Evolutionary conservation across 1,140 invertebrate genomes (phyloP).

Genomic region (Drosophila teissieri): DNA sequence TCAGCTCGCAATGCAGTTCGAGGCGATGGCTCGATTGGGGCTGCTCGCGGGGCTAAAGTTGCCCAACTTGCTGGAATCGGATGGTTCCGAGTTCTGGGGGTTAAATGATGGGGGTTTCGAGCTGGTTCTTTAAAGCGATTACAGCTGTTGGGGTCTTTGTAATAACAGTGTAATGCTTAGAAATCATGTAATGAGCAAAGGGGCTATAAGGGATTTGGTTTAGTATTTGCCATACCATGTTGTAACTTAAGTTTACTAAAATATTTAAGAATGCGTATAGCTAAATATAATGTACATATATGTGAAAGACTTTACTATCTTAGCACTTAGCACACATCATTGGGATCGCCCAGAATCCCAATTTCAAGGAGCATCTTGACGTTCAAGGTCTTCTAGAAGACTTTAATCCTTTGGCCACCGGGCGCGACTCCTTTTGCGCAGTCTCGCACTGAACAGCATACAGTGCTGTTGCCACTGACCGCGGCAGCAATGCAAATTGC

Average conservation of each 20-base stretch:
- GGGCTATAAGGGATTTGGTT: too few relatives aligned
- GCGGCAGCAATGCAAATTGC: slow-evolving; percentile 33
- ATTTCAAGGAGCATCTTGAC: not conserved
- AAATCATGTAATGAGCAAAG: too few relatives aligned
- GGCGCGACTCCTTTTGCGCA: slow-evolving; percentile 49
- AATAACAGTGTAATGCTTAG: not conserved
- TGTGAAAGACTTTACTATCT: too few relatives aligned
- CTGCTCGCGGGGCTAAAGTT: slow-evolving; percentile 15
- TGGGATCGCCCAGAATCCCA: not conserved
- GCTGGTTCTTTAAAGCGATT: not conserved
- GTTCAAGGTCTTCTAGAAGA: not conserved
- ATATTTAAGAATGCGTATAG: not conserved
- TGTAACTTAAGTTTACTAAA: not conserved
- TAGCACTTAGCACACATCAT: not conserved
- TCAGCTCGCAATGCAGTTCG: slow-evolving; percentile 62
- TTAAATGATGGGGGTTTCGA: not conserved
- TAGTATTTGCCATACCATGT: not conserved
- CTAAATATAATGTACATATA: not conserved
- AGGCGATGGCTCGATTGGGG: slow-evolving; percentile 25
- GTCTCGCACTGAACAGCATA: slow-evolving; percentile 20
- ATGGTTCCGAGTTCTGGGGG: slow-evolving; percentile 2
- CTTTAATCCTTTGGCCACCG: slow-evolving; percentile 13
- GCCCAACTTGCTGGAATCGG: slow-evolving; percentile 1
- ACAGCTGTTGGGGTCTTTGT: not conserved
- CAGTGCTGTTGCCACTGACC: not conserved